Evolutionary conservation across 1,140 invertebrate genomes (phyloP).

Genomic region (Zelostemma sp.): DNA sequence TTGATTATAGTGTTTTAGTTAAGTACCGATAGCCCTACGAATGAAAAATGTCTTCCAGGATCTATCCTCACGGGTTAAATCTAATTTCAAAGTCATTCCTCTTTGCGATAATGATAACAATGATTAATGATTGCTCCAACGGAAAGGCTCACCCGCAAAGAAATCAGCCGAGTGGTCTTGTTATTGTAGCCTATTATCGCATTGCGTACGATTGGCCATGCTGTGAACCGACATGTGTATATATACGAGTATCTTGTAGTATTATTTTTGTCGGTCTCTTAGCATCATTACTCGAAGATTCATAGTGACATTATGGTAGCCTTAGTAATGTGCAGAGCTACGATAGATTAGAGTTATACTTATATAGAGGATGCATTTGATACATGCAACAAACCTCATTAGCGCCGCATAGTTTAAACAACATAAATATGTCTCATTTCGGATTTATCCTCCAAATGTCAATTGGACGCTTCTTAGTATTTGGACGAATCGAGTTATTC

Average conservation of each 20-base stretch:
- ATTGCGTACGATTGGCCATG: constrained; percentile 10
- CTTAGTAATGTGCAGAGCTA: not conserved
- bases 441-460: not conserved
- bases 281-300: constrained; percentile 16
- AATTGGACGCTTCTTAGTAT: not conserved
- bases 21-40: not conserved
- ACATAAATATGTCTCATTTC: not conserved
- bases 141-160: constrained; percentile 7
- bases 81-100: constrained; percentile 5
- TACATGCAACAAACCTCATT: not conserved
- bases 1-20: not conserved
- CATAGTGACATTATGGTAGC: constrained; percentile 11
- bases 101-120: constrained; percentile 6
- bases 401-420: not conserved
- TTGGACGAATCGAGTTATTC: not conserved
- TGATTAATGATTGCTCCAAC: constrained; percentile 7
- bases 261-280: constrained; percentile 8
- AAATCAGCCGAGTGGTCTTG: constrained; percentile 8
- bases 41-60: not conserved
- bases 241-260: constrained; percentile 7
- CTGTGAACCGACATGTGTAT: constrained; percentile 4
- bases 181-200: constrained; percentile 16
- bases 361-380: not conserved
- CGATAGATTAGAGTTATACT: constrained; percentile 3
- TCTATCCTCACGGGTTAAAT: not conserved